A percentile compares a stretch with the other conserved stretches of the same genome.
Evolutionary conservation across 2,797 vertebrate species (phyloP).

Genomic region (Etheostoma perlongum): DNA sequence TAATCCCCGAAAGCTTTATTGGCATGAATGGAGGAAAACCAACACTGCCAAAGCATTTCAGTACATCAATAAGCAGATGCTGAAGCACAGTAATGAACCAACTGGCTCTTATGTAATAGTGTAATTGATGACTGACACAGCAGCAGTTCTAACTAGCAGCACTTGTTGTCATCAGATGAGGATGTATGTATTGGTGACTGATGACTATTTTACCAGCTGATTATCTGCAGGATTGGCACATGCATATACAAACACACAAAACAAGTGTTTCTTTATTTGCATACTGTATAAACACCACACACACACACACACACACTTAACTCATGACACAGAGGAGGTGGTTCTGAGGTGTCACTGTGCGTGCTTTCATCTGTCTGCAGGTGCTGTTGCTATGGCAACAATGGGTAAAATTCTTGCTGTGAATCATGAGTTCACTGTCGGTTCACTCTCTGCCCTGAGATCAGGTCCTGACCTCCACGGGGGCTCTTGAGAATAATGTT

Average conservation of each 20-base stretch:
- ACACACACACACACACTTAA: slow-evolving; percentile 15
- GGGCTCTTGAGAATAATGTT: slow-evolving; percentile 31
- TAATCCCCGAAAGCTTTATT: slow-evolving; percentile 35
- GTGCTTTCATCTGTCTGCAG: slow-evolving; percentile 51
- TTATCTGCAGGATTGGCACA: slow-evolving; percentile 7
- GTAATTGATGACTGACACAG: slow-evolving; percentile 30
- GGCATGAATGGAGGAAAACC: slow-evolving; percentile 27
- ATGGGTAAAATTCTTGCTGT: slow-evolving; percentile 41
- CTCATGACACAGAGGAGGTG: slow-evolving; percentile 26
- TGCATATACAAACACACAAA: slow-evolving; percentile 3
- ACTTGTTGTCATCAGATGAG: slow-evolving; percentile 25
- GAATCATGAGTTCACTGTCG: slow-evolving; percentile 49
- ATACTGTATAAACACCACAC: background rate
- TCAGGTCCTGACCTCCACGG: slow-evolving; percentile 58
- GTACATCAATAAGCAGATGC: slow-evolving; percentile 29
- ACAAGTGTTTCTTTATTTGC: background rate
- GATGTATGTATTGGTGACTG: slow-evolving; percentile 9
- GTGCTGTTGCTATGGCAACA: slow-evolving; percentile 74
- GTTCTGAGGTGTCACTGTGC: slow-evolving; percentile 20
- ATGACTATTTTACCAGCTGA: slow-evolving; percentile 25
- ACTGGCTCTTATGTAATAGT: slow-evolving; percentile 48
- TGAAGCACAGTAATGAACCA: slow-evolving; percentile 49
- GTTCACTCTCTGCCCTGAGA: slow-evolving; percentile 30
- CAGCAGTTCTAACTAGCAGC: slow-evolving; percentile 33
- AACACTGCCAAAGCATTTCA: slow-evolving; percentile 32